phyloP scores from a whole-genome alignment of 2,888 invertebrate species.

The Syrphus vitripennis region DNA sequence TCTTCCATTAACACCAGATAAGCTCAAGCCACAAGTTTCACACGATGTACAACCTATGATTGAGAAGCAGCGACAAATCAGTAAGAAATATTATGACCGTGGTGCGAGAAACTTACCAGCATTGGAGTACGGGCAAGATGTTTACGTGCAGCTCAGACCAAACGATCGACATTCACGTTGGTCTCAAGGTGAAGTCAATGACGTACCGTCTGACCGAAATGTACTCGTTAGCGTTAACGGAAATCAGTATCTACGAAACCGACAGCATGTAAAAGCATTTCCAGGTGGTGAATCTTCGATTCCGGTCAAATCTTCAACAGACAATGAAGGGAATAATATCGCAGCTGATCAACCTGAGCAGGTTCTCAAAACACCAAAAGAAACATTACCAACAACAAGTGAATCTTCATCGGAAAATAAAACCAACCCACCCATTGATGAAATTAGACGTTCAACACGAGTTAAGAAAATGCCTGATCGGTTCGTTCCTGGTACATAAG shows the following conservation, averaged over 20 bases:
- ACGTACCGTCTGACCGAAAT: not conserved
- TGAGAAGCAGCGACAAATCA: not conserved
- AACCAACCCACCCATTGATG: not conserved
- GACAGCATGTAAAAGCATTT: conserved; percentile 3
- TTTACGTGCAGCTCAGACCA: conserved; percentile 18
- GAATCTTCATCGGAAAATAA: not conserved
- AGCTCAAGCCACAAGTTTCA: conserved; percentile 2
- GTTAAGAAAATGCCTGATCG: conserved; percentile 10
- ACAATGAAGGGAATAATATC: not conserved
- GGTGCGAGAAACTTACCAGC: conserved; percentile 11
- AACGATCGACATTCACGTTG: not conserved
- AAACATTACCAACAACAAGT: not conserved
- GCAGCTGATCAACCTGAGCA: not conserved
- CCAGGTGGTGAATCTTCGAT: not conserved
- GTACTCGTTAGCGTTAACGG: not conserved
- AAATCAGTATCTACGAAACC: not conserved
- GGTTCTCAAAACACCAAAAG: not conserved
- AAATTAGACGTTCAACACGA: not conserved
- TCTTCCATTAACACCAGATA: not conserved
- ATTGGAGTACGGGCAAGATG: conserved; percentile 16
- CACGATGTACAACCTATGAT: not conserved
- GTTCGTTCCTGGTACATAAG: not conserved
- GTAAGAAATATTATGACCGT: conserved; percentile 2
- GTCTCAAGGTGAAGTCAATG: not conserved
- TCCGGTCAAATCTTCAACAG: not conserved